Conservation (phyloP, 2,797 vertebrate genomes). For the Gastrophryne carolinensis region DNA sequence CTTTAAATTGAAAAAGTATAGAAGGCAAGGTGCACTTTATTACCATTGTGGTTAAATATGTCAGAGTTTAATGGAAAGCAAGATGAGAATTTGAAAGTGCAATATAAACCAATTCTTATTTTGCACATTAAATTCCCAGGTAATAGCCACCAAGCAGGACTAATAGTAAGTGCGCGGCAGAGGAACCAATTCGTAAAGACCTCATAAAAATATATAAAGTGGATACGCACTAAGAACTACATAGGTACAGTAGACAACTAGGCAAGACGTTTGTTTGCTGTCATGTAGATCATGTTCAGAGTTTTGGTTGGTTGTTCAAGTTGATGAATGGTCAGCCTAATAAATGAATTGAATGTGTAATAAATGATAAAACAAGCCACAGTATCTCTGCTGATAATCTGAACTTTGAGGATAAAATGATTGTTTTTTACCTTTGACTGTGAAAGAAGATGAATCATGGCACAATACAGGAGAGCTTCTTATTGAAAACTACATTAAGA, state of each 20-base stretch:
- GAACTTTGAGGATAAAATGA: conserved; percentile 14
- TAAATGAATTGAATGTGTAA: neutral
- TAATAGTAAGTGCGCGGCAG: too few species aligned
- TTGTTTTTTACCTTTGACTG: neutral
- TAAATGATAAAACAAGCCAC: neutral
- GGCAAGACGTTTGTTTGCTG: too few species aligned
- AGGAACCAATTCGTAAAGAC: neutral
- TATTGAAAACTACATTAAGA: conserved; percentile 18
- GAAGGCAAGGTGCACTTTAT: neutral
- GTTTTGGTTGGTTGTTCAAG: too few species aligned
- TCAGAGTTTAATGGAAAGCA: neutral
- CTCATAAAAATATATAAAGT: neutral
- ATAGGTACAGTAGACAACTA: too few species aligned
- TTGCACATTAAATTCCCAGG: too few species aligned
- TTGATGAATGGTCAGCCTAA: too few species aligned
- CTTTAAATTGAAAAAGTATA: neutral
- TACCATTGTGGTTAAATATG: neutral
- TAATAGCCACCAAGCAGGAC: too few species aligned
- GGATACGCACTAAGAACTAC: too few species aligned
- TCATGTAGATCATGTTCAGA: too few species aligned
- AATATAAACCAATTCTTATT: neutral
- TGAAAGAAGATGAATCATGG: conserved; percentile 28
- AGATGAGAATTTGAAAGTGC: neutral
- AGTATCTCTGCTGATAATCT: neutral
- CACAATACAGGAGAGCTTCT: conserved; percentile 1